A percentile compares a stretch with the other conserved stretches of the same genome.
phyloP scores from a whole-genome alignment of 2,113 vertebrate species.

The Rhinopomastus cyanomelas region DNA sequence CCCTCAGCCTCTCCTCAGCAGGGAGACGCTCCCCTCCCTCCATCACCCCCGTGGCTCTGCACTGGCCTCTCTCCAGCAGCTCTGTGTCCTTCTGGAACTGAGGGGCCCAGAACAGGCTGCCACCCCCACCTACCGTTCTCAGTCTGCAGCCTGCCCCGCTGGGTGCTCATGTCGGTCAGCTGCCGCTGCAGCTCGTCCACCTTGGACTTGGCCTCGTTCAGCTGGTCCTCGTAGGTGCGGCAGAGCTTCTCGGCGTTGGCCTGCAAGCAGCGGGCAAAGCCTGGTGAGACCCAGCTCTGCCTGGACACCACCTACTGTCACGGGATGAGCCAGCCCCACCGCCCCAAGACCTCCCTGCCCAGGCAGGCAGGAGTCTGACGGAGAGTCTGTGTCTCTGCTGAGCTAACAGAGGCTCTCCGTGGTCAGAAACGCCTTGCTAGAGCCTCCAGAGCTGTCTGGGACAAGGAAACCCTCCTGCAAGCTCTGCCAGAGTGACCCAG shows the following conservation, averaged over 20 bases:
- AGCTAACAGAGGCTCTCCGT: background rate
- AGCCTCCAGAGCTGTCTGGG: background rate
- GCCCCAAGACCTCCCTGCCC: background rate
- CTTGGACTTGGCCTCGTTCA: slow-evolving; percentile 87
- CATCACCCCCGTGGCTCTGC: no score
- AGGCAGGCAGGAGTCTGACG: background rate
- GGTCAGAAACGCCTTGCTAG: background rate
- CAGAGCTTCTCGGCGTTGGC: slow-evolving; percentile 87
- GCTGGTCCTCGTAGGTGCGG: slow-evolving; percentile 88
- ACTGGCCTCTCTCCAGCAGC: background rate
- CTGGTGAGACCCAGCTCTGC: background rate
- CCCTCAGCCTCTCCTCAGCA: no score
- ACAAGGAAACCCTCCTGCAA: background rate
- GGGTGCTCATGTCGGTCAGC: slow-evolving; percentile 78
- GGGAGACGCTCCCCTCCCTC: no score
- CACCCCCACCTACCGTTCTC: slow-evolving; percentile 77
- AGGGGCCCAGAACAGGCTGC: background rate
- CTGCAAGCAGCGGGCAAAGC: slow-evolving; percentile 58
- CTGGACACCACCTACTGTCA: background rate
- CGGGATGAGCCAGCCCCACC: no score
- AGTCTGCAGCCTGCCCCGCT: slow-evolving; percentile 83
- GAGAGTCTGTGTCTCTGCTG: background rate
- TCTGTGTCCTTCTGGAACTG: no score
- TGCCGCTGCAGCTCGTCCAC: slow-evolving; percentile 90
- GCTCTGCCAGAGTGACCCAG: background rate